Evolutionary conservation across 2,113 vertebrate genomes (phyloP).

Genomic region (Upupa epops): DNA sequence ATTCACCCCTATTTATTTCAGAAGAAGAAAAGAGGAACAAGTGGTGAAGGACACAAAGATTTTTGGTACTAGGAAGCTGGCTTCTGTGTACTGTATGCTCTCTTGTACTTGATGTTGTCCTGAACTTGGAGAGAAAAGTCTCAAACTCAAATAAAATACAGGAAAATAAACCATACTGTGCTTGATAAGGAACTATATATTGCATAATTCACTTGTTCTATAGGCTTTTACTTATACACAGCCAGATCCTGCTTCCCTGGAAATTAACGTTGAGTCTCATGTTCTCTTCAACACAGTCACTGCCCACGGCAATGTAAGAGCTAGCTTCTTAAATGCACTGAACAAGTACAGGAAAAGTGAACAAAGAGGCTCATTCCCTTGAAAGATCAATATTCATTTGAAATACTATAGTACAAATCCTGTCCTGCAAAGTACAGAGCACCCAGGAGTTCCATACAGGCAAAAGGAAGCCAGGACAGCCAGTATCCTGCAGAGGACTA

Average conservation of each 20-base stretch:
- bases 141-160: not conserved
- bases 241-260: not conserved
- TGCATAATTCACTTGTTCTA: not conserved
- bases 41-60: not conserved
- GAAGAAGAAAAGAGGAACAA: not conserved
- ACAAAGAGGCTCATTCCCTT: slow-evolving; percentile 15
- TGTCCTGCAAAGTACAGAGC: not conserved
- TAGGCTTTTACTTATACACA: not conserved
- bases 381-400: not conserved
- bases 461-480: not conserved
- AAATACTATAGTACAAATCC: not conserved
- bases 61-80: not conserved
- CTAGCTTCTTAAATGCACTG: not conserved
- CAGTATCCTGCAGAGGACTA: slow-evolving; percentile 5
- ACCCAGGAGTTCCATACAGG: not conserved
- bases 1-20: rapidly evolving
- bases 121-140: not conserved
- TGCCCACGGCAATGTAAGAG: not conserved
- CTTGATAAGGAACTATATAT: not conserved
- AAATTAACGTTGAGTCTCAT: not conserved
- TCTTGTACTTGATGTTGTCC: not conserved
- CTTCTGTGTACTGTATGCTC: not conserved
- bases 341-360: not conserved
- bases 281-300: not conserved
- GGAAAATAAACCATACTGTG: not conserved